phyloP scores from a whole-genome alignment of 2,888 invertebrate genomes.

The Chloroclystis v-ata region DNA sequence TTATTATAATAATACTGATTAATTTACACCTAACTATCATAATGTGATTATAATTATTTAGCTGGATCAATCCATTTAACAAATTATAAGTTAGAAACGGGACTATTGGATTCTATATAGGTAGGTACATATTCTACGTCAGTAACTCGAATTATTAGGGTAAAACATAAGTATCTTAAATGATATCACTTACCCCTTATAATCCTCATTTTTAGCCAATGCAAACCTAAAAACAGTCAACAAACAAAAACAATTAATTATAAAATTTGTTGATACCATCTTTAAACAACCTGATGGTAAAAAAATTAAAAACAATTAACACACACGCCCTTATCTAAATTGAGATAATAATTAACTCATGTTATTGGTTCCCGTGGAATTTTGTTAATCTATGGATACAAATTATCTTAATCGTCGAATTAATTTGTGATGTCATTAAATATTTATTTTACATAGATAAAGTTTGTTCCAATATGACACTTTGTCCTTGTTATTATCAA shows the following conservation, averaged over 20 bases:
- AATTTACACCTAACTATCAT: no score
- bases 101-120: no score
- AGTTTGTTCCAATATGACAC: no score
- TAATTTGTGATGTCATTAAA: not conserved
- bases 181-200: conserved; percentile 45
- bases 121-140: no score
- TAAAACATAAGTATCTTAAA: not conserved
- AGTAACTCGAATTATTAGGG: not conserved
- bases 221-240: conserved; percentile 29
- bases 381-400: conserved; percentile 2
- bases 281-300: not conserved
- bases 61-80: no score
- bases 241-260: conserved; percentile 7
- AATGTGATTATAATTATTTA: no score
- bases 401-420: conserved; percentile 8
- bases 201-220: conserved; percentile 48
- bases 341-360: not conserved
- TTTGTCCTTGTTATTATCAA: no score
- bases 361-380: not conserved
- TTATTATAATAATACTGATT: not conserved
- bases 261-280: not conserved
- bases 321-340: not conserved
- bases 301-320: not conserved
- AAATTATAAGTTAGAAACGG: no score
- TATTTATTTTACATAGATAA: no score